Evolutionary conservation across 2,797 vertebrate genomes (phyloP).

Genomic region (Pseudochromis fuscus): DNA sequence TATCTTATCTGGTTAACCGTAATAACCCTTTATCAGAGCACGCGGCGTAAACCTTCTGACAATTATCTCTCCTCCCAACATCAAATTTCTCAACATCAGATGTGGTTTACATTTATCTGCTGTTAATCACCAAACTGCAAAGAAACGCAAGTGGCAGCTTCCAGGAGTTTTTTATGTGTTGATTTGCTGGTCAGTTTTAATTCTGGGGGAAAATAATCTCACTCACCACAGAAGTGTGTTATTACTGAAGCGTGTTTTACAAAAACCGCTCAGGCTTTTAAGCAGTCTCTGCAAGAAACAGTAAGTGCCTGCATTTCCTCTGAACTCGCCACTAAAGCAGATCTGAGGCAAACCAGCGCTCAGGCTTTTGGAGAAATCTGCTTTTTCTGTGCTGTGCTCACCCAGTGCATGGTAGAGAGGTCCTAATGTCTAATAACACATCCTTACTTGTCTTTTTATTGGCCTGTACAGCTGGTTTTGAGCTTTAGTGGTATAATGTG

Average conservation of each 20-base stretch:
- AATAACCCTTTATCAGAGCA: conserved; percentile 56
- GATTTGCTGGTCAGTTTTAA: conserved; percentile 41
- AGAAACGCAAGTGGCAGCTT: conserved; percentile 39
- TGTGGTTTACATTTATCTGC: conserved; percentile 38
- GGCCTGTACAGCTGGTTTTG: conserved; percentile 75
- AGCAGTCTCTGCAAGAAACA: conserved; percentile 51
- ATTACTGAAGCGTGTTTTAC: conserved; percentile 66
- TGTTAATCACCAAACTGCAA: conserved; percentile 39
- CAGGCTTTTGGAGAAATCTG: conserved; percentile 55
- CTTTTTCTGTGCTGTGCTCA: conserved; percentile 51
- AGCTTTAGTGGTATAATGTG: conserved; percentile 65
- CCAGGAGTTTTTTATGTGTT: conserved; percentile 42
- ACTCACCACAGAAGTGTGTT: conserved; percentile 49
- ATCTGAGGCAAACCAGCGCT: conserved; percentile 56
- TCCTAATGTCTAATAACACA: conserved; percentile 74
- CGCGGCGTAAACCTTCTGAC: conserved; percentile 21
- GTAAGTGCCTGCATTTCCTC: conserved; percentile 64
- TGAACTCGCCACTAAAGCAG: conserved; percentile 58
- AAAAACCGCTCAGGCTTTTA: conserved; percentile 57
- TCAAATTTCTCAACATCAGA: conserved; percentile 8
- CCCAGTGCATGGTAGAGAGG: conserved; percentile 57
- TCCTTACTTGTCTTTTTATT: conserved; percentile 76
- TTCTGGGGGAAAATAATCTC: conserved; percentile 49
- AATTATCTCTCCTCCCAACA: conserved; percentile 18
- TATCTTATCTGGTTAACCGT: conserved; percentile 42